Percentiles rank a stretch among this genome's conserved stretches.
phyloP scores from a whole-genome alignment of 2,113 vertebrate genomes.

The Callospermophilus lateralis region DNA sequence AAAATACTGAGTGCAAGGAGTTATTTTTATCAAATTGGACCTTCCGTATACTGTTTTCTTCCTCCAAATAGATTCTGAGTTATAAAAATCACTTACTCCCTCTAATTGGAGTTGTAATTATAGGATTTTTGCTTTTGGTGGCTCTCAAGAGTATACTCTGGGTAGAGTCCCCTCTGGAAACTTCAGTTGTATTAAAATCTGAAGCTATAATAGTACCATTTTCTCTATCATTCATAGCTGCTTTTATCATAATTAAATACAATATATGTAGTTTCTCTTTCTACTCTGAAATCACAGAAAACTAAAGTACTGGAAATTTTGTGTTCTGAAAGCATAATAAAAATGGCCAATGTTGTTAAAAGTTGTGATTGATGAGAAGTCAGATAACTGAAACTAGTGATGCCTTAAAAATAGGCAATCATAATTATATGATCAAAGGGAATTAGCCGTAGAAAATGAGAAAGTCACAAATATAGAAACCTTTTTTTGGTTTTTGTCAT shows the following conservation, averaged over 20 bases:
- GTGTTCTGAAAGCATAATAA: neutral
- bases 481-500: neutral
- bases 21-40: neutral
- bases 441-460: neutral
- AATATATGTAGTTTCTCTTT: neutral
- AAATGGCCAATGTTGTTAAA: neutral
- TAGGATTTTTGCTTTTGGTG: neutral
- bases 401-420: neutral
- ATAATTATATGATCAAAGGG: neutral
- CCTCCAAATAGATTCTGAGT: neutral
- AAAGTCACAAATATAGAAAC: neutral
- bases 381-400: neutral
- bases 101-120: neutral
- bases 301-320: neutral
- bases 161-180: neutral
- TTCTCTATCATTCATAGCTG: neutral
- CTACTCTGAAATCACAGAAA: conserved; percentile 28
- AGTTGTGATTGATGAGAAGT: neutral
- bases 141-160: neutral
- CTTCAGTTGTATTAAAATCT: neutral
- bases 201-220: neutral
- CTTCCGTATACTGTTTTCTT: neutral
- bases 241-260: neutral
- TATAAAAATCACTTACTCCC: neutral
- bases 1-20: neutral